A percentile compares a stretch with the other conserved stretches of the same genome.
Evolutionary conservation across 2,888 invertebrate species (phyloP).

Genomic region (Myopa testacea): DNA sequence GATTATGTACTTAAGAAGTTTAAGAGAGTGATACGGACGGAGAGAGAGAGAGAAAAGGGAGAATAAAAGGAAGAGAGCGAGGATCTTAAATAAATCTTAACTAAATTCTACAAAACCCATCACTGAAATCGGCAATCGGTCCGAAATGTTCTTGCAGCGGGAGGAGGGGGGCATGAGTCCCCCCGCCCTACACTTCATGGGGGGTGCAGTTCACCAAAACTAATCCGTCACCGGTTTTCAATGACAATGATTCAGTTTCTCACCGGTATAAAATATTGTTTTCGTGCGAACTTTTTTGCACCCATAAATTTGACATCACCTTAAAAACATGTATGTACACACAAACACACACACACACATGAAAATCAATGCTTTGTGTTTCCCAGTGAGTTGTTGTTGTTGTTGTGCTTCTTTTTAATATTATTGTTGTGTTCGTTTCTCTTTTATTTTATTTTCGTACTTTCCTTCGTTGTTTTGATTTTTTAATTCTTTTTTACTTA

Average conservation of each 20-base stretch:
- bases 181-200: too few species aligned
- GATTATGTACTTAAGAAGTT: too few species aligned
- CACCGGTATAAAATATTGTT: slow-evolving; percentile 13
- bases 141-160: neutral
- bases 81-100: too few species aligned
- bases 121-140: too few species aligned
- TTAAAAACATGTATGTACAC: too few species aligned
- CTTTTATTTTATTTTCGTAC: too few species aligned
- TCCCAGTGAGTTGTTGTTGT: neutral
- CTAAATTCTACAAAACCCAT: too few species aligned
- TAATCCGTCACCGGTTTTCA: neutral
- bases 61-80: neutral
- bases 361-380: too few species aligned
- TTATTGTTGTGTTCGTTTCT: neutral
- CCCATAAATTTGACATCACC: too few species aligned
- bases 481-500: neutral
- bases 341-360: too few species aligned
- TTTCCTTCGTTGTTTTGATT: neutral
- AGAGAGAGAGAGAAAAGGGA: neutral
- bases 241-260: neutral
- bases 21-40: neutral
- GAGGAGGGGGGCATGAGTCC: neutral
- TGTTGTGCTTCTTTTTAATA: neutral
- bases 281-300: neutral
- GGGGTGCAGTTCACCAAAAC: too few species aligned